Evolutionary conservation across 2,888 invertebrate species (phyloP), one percentile per base, ranked within the genome.

Genomic region (Carterocephalus palaemon): DNA sequence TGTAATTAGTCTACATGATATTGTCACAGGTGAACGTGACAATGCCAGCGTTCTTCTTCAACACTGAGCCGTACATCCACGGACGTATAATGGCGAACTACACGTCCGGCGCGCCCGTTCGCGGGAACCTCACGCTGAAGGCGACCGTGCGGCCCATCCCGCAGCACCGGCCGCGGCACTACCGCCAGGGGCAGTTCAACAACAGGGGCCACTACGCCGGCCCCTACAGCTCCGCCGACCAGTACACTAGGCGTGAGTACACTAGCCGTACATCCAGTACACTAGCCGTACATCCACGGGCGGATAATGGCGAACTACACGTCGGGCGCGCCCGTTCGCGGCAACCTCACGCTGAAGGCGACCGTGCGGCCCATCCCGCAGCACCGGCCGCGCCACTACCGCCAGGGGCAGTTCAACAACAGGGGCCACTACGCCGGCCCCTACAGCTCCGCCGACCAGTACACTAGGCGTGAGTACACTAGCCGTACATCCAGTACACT

Each of bases 51-150:
- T 97, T 96, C 75, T 95, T 98, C 84, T 94, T 97, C 73, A 94
- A 94, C 62, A 93, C 93, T 12, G 96, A 96, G 60, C 90, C 88
- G 5, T 96, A 87, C 64, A 92, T 98, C 64, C 90, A 92, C 64
- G 98, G 98, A 0, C 90, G 92, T 1, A 90, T 98, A 1, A 93
- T 95, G 91, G 97, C 98, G 0, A 98, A 98, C 90, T 97, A 97
- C 69, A 97, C 97, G 1, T 96, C 95, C 47, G 98, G 98, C 1
- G 94, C 93, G 15, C 96, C 97, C 0, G 96, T 97, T 0, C 88
- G 88, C 20, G 97, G 97, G 4, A 97, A 97, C 83, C 89, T 97
- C 10, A 96, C 97, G 0, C 83, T 98, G 1, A 92, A 91, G 70
- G 95, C 95, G 0, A 92, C 92, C 13, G 85, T 96, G 17, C 83